Conservation (phyloP, 1,140 invertebrate genomes). For the Dreissena rostriformis region DNA sequence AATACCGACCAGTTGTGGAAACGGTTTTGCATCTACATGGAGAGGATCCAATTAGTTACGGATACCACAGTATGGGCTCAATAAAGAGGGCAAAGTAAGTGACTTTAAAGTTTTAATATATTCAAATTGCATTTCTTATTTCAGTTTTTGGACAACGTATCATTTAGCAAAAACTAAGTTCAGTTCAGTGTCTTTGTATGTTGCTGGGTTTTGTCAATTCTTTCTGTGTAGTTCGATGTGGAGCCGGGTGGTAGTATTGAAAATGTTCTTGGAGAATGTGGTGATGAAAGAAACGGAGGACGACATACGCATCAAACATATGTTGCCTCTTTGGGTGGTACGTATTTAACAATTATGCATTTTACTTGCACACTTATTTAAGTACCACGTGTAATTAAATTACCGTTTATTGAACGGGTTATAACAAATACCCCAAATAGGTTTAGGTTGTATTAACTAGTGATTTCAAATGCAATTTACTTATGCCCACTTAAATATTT, state of each 20-base stretch:
- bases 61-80: slow-evolving; percentile 28
- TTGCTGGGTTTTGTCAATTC: background rate
- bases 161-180: background rate
- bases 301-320: slow-evolving; percentile 36
- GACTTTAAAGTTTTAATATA: background rate
- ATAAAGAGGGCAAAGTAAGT: slow-evolving; percentile 44
- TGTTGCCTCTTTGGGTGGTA: slow-evolving; percentile 43
- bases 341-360: background rate
- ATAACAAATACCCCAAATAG: too few species aligned
- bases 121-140: too few species aligned
- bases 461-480: too few species aligned
- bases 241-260: slow-evolving; percentile 45
- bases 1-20: slow-evolving; percentile 42
- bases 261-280: slow-evolving; percentile 46
- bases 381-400: too few species aligned
- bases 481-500: too few species aligned
- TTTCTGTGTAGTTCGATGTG: slow-evolving; percentile 8
- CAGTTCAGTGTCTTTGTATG: background rate
- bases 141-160: too few species aligned
- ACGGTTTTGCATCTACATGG: slow-evolving; percentile 39
- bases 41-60: slow-evolving; percentile 11
- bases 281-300: slow-evolving; percentile 26
- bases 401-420: too few species aligned
- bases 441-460: too few species aligned
- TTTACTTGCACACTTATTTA: too few species aligned